A percentile compares a stretch with the other conserved stretches of the same genome.
These are phyloP conservation scores for Fulmarus glacialis DNA, from an alignment of 2,113 vertebrate genomes.

Conservation along the genomic window DNA sequence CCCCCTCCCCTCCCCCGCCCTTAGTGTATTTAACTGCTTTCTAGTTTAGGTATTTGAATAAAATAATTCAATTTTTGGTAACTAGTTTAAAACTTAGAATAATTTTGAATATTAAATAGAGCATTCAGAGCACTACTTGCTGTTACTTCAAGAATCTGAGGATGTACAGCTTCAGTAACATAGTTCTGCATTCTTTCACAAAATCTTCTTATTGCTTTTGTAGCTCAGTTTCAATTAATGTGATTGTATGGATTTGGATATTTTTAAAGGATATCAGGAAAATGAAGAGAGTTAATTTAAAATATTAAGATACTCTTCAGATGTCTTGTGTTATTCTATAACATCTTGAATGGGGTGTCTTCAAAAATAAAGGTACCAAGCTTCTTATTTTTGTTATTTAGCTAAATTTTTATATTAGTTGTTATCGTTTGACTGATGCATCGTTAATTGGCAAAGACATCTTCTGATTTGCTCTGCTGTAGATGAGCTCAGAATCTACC, in stretches of 20 bases:
- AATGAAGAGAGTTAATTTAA: neutral
- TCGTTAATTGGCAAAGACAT: neutral
- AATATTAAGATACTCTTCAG: neutral
- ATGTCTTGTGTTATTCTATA: neutral
- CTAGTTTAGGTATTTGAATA: neutral
- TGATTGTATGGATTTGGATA: neutral
- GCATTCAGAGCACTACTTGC: neutral
- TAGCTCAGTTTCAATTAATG: neutral
- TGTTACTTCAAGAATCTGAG: neutral
- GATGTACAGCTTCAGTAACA: neutral
- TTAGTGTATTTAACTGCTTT: neutral
- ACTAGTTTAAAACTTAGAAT: neutral
- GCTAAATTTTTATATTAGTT: neutral
- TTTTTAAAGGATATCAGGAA: neutral
- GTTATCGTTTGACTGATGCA: neutral
- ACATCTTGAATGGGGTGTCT: neutral
- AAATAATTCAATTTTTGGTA: neutral
- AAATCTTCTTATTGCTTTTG: neutral
- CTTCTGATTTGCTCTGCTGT: neutral
- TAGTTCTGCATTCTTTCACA: neutral
- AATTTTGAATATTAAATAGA: neutral
- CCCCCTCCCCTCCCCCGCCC: accelerated
- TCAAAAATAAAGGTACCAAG: neutral
- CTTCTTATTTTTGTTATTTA: neutral
- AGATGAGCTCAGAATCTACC: neutral